phyloP scores from a whole-genome alignment of 1,140 invertebrate genomes.

The Saccostrea echinata region DNA sequence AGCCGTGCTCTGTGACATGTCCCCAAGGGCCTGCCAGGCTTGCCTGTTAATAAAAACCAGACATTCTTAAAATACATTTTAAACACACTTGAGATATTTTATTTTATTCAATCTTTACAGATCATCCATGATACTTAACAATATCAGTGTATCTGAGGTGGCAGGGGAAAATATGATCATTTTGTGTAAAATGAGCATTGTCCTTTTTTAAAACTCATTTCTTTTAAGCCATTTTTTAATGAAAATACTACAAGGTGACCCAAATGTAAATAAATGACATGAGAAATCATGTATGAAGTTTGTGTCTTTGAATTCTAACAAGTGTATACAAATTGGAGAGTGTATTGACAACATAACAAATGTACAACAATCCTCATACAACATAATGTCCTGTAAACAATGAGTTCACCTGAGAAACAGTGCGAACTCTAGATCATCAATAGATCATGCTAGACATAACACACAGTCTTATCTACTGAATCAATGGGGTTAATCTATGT shows the following conservation, averaged over 20 bases:
- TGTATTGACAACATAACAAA: slow-evolving; percentile 35
- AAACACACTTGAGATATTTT: not conserved
- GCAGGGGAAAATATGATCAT: no score
- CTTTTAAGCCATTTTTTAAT: not conserved
- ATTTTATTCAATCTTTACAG: no score
- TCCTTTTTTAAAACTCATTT: no score
- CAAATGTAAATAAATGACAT: not conserved
- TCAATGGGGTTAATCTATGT: not conserved
- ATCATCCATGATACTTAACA: no score
- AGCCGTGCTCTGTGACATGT: slow-evolving; percentile 91
- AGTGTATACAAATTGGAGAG: not conserved
- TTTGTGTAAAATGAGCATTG: no score
- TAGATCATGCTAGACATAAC: not conserved
- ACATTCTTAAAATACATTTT: not conserved
- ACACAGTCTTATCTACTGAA: not conserved
- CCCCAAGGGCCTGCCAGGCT: slow-evolving; percentile 94
- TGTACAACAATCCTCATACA: slow-evolving; percentile 20
- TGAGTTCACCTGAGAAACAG: not conserved
- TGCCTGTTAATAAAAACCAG: slow-evolving; percentile 81
- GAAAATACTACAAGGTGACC: not conserved
- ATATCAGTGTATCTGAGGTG: no score
- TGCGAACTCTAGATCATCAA: not conserved
- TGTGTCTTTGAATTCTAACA: not conserved
- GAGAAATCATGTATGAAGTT: not conserved
- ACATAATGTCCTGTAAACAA: not conserved